These are phyloP conservation scores for Drosophila repletoides DNA, from an alignment of 1,140 invertebrate genomes.

Conservation along the genomic window DNA sequence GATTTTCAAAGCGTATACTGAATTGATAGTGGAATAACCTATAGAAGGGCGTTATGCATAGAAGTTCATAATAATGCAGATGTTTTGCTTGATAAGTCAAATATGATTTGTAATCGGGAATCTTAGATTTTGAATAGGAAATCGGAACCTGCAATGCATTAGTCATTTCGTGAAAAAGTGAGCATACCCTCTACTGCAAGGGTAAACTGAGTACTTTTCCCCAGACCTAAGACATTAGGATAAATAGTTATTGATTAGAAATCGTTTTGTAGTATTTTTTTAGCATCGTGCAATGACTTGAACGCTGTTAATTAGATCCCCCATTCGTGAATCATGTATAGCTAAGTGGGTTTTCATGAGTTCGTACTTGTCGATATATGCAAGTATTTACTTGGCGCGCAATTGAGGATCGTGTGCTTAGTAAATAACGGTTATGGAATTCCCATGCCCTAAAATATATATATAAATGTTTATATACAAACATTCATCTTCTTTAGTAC, in stretches of 20 bases:
- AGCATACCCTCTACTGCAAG: too few species aligned
- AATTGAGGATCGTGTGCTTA: constrained; percentile 15
- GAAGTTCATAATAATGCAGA: too few species aligned
- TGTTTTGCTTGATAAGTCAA: too few species aligned
- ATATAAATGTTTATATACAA: neutral
- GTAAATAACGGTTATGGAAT: constrained; percentile 19
- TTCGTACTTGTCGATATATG: neutral
- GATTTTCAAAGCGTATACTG: neutral
- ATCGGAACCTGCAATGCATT: too few species aligned
- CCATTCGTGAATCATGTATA: constrained; percentile 19
- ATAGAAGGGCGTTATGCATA: neutral
- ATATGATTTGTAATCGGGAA: too few species aligned
- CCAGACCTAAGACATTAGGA: too few species aligned
- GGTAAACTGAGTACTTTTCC: too few species aligned
- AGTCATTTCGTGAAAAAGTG: too few species aligned
- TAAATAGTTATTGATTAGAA: neutral
- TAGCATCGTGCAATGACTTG: constrained; percentile 23
- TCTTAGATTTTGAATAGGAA: too few species aligned
- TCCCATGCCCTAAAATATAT: constrained; percentile 19
- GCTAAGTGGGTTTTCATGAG: constrained; percentile 13
- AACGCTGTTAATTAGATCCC: constrained; percentile 22
- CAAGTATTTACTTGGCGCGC: constrained; percentile 3
- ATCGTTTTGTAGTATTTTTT: neutral
- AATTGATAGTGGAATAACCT: neutral
- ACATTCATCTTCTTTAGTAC: neutral